phyloP scores from a whole-genome alignment of 2,888 invertebrate genomes.

The Myopa tessellatipennis region DNA sequence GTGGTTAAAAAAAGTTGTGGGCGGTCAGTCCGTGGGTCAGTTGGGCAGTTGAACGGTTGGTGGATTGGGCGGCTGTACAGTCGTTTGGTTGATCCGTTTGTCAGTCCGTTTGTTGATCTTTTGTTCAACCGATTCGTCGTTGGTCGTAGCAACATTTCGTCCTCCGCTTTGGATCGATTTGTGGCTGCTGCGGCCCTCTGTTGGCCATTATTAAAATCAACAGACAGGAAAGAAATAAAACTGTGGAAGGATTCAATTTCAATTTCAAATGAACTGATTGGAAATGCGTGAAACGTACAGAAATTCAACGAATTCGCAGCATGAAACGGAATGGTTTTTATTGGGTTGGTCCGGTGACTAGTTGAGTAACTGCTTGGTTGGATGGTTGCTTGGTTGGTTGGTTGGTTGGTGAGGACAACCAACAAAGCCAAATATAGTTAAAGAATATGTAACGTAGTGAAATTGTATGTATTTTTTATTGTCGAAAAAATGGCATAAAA shows the following conservation, averaged over 20 bases:
- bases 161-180: background rate
- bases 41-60: no score
- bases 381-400: background rate
- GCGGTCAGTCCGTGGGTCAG: background rate
- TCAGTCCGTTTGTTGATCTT: no score
- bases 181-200: slow-evolving; percentile 1
- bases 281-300: slow-evolving; percentile 6
- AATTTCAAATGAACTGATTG: slow-evolving; percentile 21
- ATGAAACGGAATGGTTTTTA: slow-evolving; percentile 2
- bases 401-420: background rate
- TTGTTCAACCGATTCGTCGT: background rate
- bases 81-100: no score
- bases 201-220: slow-evolving; percentile 26
- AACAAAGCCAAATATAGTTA: background rate
- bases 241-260: slow-evolving; percentile 29
- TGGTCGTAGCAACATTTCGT: background rate
- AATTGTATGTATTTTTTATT: slow-evolving; percentile 16
- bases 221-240: slow-evolving; percentile 33
- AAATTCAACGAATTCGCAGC: slow-evolving; percentile 17
- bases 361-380: background rate
- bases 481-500: slow-evolving; percentile 8
- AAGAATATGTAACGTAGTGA: background rate
- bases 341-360: background rate
- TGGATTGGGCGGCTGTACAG: no score
- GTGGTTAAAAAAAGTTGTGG: slow-evolving; percentile 2